These are phyloP conservation scores for Antheraea pernyi DNA, from an alignment of 1,140 invertebrate genomes.

Conservation along the genomic window DNA sequence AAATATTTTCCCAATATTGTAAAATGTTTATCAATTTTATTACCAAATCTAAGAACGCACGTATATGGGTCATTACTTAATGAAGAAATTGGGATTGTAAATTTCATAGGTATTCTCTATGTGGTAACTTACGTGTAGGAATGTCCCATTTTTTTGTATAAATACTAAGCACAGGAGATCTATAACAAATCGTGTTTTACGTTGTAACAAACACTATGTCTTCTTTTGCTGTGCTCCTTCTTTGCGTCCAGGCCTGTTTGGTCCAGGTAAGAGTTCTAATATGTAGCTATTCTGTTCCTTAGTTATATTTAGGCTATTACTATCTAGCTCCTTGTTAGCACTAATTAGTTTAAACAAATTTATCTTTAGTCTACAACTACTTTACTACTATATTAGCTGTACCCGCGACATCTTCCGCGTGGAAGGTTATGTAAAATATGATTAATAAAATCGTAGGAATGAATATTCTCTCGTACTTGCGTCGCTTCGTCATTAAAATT, in stretches of 20 bases:
- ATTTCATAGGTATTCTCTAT: not conserved
- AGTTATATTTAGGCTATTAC: not conserved
- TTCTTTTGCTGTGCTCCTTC: conserved; percentile 19
- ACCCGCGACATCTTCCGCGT: too few relatives aligned
- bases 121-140: not conserved
- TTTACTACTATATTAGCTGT: too few relatives aligned
- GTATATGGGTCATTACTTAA: not conserved
- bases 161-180: not conserved
- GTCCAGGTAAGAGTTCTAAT: conserved; percentile 16
- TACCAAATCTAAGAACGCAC: not conserved
- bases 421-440: too few relatives aligned
- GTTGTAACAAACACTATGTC: conserved; percentile 13
- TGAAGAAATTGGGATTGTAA: not conserved
- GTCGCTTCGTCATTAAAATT: too few relatives aligned
- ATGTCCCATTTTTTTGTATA: not conserved
- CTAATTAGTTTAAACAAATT: too few relatives aligned
- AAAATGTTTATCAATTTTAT: not conserved
- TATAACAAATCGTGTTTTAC: not conserved
- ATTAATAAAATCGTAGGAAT: too few relatives aligned
- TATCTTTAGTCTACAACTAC: too few relatives aligned
- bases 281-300: not conserved
- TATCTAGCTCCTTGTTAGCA: too few relatives aligned
- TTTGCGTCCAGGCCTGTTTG: conserved; percentile 24
- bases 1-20: not conserved
- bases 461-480: too few relatives aligned